Base-by-base conservation (phyloP, 2,888 invertebrate genomes). In the Patella ulyssiponensis region DNA sequence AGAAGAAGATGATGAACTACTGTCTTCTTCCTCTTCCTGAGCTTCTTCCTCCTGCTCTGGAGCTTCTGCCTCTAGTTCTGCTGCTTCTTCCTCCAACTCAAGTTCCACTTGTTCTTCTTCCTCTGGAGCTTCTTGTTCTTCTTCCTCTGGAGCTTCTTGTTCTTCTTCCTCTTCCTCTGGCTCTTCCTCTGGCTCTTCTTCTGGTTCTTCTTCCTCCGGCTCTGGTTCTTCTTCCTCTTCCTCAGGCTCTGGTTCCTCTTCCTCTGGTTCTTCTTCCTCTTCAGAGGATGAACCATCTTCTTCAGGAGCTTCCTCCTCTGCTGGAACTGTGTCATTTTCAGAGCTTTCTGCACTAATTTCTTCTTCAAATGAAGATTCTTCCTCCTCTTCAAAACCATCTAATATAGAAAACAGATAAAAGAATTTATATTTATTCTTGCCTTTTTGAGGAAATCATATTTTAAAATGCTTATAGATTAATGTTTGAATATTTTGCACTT, bases 201-300 rank as follows among this genome's bases (percentile, higher is more conserved):
- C 70, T 33, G 69, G n/a, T 75, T 56, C 70, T 17, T 56, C 54
- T 27, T 69, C 70, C 17, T 69, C 33, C 23, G 58, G 17, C 52
- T 69, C 44, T 15, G 52, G 53, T 54, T 75, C 70, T 27, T 75
- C 44, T 54, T 52, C 70, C 27, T 75, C 54, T 70, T 69, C 74
- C 15, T 70, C 70, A 9, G 69, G 69, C 27, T 69, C 64, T n/a
- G 23, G 56, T 44, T 56, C 17, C 11, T 69, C 51, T 17, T 53
- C 70, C 53, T 75, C 52, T 33, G 23, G 17, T n/a, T 56, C 74
- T 33, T 15, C 33, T 44, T 44, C 44, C 44, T 44, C 44, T 44
- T 44, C 44, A 9, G 44, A 72, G 20, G 51, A 72, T 51, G 27
- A 53, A 33, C 27, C n/a, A n/a, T 44, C 20, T 17, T 70, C 14